These are phyloP conservation scores for Actinemys pallida DNA, from an alignment of 2,113 vertebrate genomes.

Conservation along the genomic window DNA sequence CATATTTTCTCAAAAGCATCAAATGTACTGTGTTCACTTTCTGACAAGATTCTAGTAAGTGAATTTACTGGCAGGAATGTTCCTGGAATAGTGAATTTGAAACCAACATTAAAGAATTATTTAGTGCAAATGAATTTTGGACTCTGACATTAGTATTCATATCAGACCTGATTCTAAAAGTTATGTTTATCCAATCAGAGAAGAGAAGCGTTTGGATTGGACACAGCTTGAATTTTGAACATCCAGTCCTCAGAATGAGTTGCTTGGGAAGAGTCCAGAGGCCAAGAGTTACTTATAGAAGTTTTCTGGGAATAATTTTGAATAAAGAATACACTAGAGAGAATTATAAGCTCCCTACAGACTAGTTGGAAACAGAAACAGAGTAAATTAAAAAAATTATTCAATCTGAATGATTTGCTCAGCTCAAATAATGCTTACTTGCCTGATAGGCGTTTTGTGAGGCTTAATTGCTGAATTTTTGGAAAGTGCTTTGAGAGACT, in stretches of 20 bases:
- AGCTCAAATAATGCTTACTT: conserved; percentile 33
- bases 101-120: neutral
- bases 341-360: conserved; percentile 31
- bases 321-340: conserved; percentile 28
- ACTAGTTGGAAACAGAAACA: conserved; percentile 60
- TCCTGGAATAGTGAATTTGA: conserved; percentile 1
- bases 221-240: conserved; percentile 17
- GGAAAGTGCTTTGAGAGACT: conserved; percentile 8
- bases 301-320: conserved; percentile 30
- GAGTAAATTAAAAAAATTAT: conserved; percentile 33
- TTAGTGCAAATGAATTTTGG: neutral
- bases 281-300: conserved; percentile 27
- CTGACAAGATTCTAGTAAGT: neutral
- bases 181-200: neutral
- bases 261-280: neutral
- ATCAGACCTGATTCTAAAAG: neutral
- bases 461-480: neutral
- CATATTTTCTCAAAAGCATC: neutral
- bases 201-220: conserved; percentile 7
- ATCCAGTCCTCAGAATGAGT: neutral
- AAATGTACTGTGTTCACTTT: neutral
- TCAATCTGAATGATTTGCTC: conserved; percentile 31
- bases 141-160: neutral
- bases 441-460: neutral
- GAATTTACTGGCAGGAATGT: neutral